phyloP scores from a whole-genome alignment of 2,797 vertebrate genomes.

The Smutsia temminckii region DNA sequence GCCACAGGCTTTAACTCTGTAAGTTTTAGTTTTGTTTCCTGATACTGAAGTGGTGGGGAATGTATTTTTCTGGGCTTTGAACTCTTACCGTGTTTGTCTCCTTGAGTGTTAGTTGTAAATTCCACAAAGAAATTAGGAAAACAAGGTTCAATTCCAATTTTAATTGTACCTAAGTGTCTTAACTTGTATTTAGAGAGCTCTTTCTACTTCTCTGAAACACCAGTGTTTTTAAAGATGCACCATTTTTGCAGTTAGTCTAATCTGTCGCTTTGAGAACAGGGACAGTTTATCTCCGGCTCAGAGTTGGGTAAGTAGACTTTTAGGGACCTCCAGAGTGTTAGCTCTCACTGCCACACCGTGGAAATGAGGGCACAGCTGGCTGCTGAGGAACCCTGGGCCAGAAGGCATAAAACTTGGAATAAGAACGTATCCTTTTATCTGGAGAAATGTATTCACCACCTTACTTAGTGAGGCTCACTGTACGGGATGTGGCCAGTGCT shows the following conservation, averaged over 20 bases:
- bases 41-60: background rate
- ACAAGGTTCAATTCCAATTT: constrained; percentile 37
- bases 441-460: background rate
- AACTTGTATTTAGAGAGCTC: background rate
- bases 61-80: background rate
- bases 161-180: constrained; percentile 63
- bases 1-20: constrained; percentile 1
- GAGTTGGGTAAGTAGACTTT: background rate
- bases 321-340: background rate
- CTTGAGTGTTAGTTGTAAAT: constrained; percentile 27
- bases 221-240: background rate
- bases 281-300: background rate
- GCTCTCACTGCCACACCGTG: background rate
- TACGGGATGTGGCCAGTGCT: fast-evolving
- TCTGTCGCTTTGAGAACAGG: background rate
- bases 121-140: constrained; percentile 54
- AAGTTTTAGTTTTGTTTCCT: background rate
- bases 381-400: background rate
- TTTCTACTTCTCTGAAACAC: background rate
- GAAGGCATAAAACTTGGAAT: background rate
- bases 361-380: constrained; percentile 26
- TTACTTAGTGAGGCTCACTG: background rate
- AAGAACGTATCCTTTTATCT: constrained; percentile 19
- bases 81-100: constrained; percentile 39
- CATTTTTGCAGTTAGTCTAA: constrained; percentile 24